phyloP scores from a whole-genome alignment of 1,140 invertebrate genomes.

The Drosophila pruinosa region DNA sequence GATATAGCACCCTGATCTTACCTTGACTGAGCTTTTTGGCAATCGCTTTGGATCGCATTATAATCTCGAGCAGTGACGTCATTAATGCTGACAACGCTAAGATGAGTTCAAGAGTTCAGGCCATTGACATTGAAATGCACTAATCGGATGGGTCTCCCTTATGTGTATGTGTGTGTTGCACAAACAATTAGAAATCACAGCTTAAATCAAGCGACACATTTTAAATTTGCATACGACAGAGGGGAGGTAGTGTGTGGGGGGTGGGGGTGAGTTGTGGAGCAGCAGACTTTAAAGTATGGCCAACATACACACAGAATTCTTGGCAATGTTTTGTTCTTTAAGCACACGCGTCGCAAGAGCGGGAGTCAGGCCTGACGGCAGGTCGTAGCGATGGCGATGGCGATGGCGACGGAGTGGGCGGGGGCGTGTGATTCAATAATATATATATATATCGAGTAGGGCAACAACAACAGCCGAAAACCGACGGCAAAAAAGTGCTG shows the following conservation, averaged over 20 bases:
- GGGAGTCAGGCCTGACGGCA: not conserved
- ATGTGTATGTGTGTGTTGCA: slow-evolving; percentile 9
- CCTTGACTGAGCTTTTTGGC: slow-evolving; percentile 75
- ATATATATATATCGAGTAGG: slow-evolving; percentile 3
- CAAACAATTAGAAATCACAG: slow-evolving; percentile 74
- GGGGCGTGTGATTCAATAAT: not conserved
- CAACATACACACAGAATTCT: slow-evolving; percentile 26
- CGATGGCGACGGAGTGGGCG: not conserved
- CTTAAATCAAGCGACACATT: slow-evolving; percentile 69
- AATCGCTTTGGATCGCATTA: slow-evolving; percentile 81
- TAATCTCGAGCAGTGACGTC: slow-evolving; percentile 75
- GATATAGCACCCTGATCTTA: slow-evolving; percentile 37
- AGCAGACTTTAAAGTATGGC: slow-evolving; percentile 26
- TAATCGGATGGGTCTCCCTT: not conserved
- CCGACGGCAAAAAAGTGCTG: slow-evolving; percentile 42
- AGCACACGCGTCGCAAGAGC: slow-evolving; percentile 36
- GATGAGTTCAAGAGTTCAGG: slow-evolving; percentile 40
- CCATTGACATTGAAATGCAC: slow-evolving; percentile 70
- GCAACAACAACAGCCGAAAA: slow-evolving; percentile 3
- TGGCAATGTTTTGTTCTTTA: slow-evolving; percentile 9
- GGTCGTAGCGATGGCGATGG: not conserved
- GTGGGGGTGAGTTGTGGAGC: not conserved
- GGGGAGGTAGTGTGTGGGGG: not conserved
- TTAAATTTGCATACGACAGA: slow-evolving; percentile 63
- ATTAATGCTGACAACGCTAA: slow-evolving; percentile 49